A percentile compares a stretch with the other conserved stretches of the same genome.
Evolutionary conservation across 2,797 vertebrate species (phyloP).

Genomic region (Capromys pilorides): DNA sequence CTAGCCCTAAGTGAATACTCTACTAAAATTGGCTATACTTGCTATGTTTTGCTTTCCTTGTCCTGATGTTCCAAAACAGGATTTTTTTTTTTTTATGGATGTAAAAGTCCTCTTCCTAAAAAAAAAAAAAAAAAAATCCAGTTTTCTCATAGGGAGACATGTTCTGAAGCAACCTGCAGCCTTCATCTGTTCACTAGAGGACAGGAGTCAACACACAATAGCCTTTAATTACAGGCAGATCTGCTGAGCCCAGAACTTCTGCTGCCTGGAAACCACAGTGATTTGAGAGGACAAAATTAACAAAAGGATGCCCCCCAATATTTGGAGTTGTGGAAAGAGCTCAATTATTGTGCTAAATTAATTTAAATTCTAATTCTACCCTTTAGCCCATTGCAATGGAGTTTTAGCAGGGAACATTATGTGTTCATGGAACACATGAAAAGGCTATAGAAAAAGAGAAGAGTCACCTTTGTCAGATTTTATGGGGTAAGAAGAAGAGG

Average conservation of each 20-base stretch:
- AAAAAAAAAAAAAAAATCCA: not conserved
- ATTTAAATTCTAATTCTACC: not conserved
- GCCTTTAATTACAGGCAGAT: conserved; percentile 26
- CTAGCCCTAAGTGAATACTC: not conserved
- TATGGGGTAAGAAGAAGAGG: not conserved
- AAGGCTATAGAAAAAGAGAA: not conserved
- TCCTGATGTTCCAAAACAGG: not conserved
- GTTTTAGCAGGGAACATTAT: not conserved
- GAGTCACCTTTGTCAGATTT: not conserved
- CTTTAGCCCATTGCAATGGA: not conserved
- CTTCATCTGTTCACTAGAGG: not conserved
- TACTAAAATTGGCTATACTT: not conserved
- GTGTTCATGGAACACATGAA: not conserved
- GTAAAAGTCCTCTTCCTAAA: not conserved
- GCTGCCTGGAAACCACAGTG: conserved; percentile 37
- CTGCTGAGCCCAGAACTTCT: conserved; percentile 30
- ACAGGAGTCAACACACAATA: conserved; percentile 14
- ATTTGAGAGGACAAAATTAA: conserved; percentile 53
- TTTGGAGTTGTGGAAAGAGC: conserved; percentile 16
- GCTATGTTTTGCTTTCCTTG: not conserved
- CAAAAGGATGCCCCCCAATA: conserved; percentile 23
- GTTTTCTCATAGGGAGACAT: not conserved
- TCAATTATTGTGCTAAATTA: conserved; percentile 32
- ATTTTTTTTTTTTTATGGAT: not conserved
- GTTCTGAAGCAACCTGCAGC: not conserved